Conservation (phyloP, 1,140 invertebrate genomes). For the Drosophila setifemur region DNA sequence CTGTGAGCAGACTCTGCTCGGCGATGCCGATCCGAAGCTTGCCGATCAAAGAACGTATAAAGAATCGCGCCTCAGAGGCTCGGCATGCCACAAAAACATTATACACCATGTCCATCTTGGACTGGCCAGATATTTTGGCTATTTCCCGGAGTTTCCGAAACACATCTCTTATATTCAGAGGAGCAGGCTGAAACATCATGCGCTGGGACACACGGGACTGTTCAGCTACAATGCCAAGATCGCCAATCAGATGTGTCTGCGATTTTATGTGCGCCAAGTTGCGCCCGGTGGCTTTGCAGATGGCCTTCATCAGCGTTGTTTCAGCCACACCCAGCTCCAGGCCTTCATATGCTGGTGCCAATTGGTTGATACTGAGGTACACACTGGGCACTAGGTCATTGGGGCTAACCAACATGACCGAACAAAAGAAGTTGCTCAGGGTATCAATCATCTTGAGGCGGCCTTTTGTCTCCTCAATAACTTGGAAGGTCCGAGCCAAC, state of each 20-base stretch:
- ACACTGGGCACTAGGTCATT: slow-evolving; percentile 94
- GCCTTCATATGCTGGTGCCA: slow-evolving; percentile 97
- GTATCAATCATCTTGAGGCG: slow-evolving; percentile 97
- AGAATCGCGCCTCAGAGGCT: slow-evolving; percentile 94
- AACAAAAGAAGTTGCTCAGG: slow-evolving; percentile 96
- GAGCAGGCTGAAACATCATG: slow-evolving; percentile 91
- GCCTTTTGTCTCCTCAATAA: slow-evolving; percentile 94
- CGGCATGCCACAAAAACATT: slow-evolving; percentile 97
- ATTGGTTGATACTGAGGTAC: slow-evolving; percentile 97
- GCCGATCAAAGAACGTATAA: slow-evolving; percentile 94
- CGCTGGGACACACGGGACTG: slow-evolving; percentile 93
- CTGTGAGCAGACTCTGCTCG: slow-evolving; percentile 97
- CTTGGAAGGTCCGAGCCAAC: slow-evolving; percentile 93
- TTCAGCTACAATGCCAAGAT: slow-evolving; percentile 97
- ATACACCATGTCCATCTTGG: slow-evolving; percentile 92
- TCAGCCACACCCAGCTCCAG: slow-evolving; percentile 97
- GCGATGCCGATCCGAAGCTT: slow-evolving; percentile 98
- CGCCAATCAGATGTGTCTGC: slow-evolving; percentile 91
- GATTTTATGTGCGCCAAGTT: slow-evolving; percentile 92
- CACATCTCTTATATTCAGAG: slow-evolving; percentile 87
- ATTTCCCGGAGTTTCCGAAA: slow-evolving; percentile 95
- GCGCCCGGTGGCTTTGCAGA: slow-evolving; percentile 95
- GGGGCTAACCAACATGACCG: slow-evolving; percentile 93
- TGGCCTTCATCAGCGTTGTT: slow-evolving; percentile 95
- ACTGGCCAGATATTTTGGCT: slow-evolving; percentile 91